Evolutionary conservation across 2,888 invertebrate species (phyloP), one percentile per base, ranked within the genome.

Genomic region (Rhagonycha fulva): DNA sequence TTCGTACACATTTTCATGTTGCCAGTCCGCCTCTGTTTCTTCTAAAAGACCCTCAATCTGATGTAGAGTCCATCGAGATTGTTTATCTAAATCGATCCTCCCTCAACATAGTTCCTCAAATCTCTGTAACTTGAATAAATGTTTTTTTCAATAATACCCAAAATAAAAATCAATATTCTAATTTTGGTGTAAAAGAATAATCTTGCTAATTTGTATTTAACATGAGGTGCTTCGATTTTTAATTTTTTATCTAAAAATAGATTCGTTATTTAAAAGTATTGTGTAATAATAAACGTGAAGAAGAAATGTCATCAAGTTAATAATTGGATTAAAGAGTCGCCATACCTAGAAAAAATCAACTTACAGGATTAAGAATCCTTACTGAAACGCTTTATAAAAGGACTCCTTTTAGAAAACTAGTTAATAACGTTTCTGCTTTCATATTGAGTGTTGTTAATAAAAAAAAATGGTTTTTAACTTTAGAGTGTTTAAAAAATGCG

Each of bases 401-500:
- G 14, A 19, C 5, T 0, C 10, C 7, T 14, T 24, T 24, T 28
- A 63, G 11, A 70, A 61, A 14, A 9, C 14, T 1, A 24, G 23
- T n/a, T n/a, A 12, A 14, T 47, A 12, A 68, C 60, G 9, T 14
- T 66, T 14, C 19, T 60, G 3, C 47, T 47, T 47, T 47, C 47
- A 47, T 4, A 47, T 47, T 3, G 7, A 47, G 47, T 47, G 47
- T 47, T 24, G 23, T 24, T 9, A 66, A 26, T 26, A 24, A 9
- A 24, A 1, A 66, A 76, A 62, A 79, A 96, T 96, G 97, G 96
- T 96, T 86, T 94, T 93, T 84, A 96, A 95, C 87, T 96, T 96
- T 87, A 95, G 95, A 88, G 96, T 97, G 85, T 97, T 94, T 88
- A 97, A 97, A 89, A 97, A 97, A 90, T 93, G 93, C 84, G 94